Base-by-base conservation (phyloP, 2,797 vertebrate genomes). In the Notolabrus celidotus region DNA sequence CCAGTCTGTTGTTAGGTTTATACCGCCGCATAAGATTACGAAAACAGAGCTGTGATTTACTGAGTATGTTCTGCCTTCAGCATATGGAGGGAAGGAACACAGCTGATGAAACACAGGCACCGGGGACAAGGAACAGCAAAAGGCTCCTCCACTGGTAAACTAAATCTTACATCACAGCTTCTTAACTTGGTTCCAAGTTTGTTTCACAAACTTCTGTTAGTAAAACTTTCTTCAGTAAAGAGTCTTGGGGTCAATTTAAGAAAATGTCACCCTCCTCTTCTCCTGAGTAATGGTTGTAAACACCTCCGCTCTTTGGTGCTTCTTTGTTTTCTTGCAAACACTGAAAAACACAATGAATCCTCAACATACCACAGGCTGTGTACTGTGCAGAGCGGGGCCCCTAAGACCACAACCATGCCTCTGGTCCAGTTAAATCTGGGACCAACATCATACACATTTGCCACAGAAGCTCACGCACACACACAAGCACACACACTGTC, bases 381-480 rank as follows among this genome's bases (percentile, higher is more conserved):
- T 59, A 64, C 60, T 67, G 23, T 79, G 79, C 82, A 79, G 54
- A 80, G 41, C 29, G 8, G 22, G 53, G 61, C 71, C 74, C 77
- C 60, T 49, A 82, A 74, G 83, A 79, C 89, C 91, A 85, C 87
- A 92, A 83, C 67, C 82, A 83, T 77, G 92, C 82, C 62, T 84
- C 82, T 83, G 78, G 84, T 86, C 68, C 74, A 78, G 86, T 90
- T 89, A 90, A 92, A 92, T 92, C 81, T 86, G 81, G 88, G 80
- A 82, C 73, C 49, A 52, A 81, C 78, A 78, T 83, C 79, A 70
- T 74, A 74, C 59, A 84, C 67, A 50, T 72, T 74, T 51, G 45
- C 62, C 77, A 66, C 69, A 80, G 49, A 70, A 59, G 81, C 23
- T 29, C 22, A 49, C 45, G 14, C 45, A 46, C 49, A 55, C 74